These are phyloP conservation scores for Paraplagusia blochii DNA, from an alignment of 2,113 vertebrate species.

Conservation along the genomic window DNA sequence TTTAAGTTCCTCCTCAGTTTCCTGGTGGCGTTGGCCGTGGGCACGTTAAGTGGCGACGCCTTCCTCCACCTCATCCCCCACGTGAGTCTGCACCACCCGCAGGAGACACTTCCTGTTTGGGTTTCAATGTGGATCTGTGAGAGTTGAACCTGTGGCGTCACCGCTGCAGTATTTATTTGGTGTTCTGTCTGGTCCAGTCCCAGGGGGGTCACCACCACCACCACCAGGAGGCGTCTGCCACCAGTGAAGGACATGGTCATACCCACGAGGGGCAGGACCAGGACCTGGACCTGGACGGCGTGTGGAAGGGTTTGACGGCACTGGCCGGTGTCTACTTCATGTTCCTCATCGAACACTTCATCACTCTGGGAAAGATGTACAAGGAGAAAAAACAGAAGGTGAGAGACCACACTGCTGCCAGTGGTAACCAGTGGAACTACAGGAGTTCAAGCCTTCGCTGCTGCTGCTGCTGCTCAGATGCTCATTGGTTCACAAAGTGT, in stretches of 20 bases:
- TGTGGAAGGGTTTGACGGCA: conserved; percentile 93
- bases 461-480: no score
- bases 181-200: conserved; percentile 48
- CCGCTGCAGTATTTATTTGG: no score
- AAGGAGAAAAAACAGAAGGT: conserved; percentile 98
- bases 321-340: conserved; percentile 94
- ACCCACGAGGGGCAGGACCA: conserved; percentile 48
- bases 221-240: conserved; percentile 23
- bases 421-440: no score
- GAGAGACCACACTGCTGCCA: not conserved
- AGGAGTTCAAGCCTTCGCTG: no score
- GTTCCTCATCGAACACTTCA: conserved; percentile 96
- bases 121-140: no score
- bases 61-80: conserved; percentile 96
- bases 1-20: conserved; percentile 98
- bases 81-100: conserved; percentile 72
- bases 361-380: conserved; percentile 95
- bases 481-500: not conserved
- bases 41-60: conserved; percentile 94
- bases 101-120: not conserved
- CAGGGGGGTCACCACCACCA: conserved; percentile 67
- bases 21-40: conserved; percentile 93
- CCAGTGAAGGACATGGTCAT: conserved; percentile 5
- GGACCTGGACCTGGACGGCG: conserved; percentile 84
- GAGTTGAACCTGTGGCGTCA: no score